Conservation (phyloP, 2,797 vertebrate species). For the Siniperca obscura region DNA sequence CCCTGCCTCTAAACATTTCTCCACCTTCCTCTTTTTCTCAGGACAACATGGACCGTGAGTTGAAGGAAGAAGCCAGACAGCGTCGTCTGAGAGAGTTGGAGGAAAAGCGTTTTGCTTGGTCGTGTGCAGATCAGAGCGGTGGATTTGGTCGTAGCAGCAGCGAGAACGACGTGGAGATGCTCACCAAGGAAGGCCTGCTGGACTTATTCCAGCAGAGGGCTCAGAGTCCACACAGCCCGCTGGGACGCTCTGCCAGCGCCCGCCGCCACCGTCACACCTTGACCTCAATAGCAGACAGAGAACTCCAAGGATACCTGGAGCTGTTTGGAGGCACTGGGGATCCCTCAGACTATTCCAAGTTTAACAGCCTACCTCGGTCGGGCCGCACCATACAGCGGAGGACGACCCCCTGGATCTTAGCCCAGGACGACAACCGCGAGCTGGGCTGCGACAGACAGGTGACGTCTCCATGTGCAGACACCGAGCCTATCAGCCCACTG, state of each 20-base stretch:
- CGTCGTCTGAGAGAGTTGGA: constrained; percentile 90
- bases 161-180: constrained; percentile 93
- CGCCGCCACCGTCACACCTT: constrained; percentile 92
- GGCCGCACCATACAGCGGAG: constrained; percentile 83
- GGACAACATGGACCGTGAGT: constrained; percentile 93
- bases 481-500: constrained; percentile 81
- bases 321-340: constrained; percentile 74
- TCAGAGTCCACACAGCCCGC: constrained; percentile 89
- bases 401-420: constrained; percentile 83
- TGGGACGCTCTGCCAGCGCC: constrained; percentile 88
- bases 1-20: neutral
- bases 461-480: constrained; percentile 75
- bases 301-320: constrained; percentile 91
- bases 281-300: constrained; percentile 86
- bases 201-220: constrained; percentile 88
- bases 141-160: constrained; percentile 95
- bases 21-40: constrained; percentile 61
- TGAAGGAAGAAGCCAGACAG: constrained; percentile 89
- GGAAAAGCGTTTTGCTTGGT: constrained; percentile 90
- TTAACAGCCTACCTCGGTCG: constrained; percentile 91
- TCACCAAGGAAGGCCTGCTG: constrained; percentile 91
- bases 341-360: constrained; percentile 84
- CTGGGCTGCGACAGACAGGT: constrained; percentile 75
- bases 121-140: constrained; percentile 80
- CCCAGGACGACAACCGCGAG: constrained; percentile 83